Base-by-base conservation (phyloP, 1,140 invertebrate genomes). In the Drosophila lacteicornis region DNA sequence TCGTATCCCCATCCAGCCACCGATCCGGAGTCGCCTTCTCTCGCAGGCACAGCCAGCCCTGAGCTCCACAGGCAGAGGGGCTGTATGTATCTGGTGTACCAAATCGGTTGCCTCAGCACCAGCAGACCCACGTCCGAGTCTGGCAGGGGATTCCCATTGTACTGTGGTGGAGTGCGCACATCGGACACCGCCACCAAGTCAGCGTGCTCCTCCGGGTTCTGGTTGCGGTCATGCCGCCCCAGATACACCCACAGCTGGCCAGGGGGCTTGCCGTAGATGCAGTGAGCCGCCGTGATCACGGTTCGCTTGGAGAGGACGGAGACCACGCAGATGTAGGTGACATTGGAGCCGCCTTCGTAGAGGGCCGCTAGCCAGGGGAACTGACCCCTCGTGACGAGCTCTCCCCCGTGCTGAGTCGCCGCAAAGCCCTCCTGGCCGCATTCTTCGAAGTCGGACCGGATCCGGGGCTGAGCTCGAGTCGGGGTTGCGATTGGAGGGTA, bases 301-400 rank as follows among this genome's bases (percentile, higher is more conserved):
- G 61, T 65, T 5, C 61, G 27, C 4, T 65, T 65, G 9, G 61
- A 65, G 55, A 65, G 43, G 6, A 65, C 61, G 17, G 61, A 60
- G 1, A 22, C 55, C 36, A 65, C 61, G 17, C 61, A 65, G 7
- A 17, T 65, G 38, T 65, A 65, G 1, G 11, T 9, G 1, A 17
- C 19, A 13, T 17, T 3, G n/a, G 25, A 30, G 2, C 1, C 15
- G 6, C 61, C 61, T n/a, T 63, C 38, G 13, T 43, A 40, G 27
- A 63, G 61, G 9, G 38, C 25, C 13, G 61, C 61, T 25, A 63
- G 25, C 61, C 61, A 63, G 25, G 62, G 62, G 6, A 60, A 65
- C 9, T 65, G 62, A 15, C 62, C 62, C 7, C 56, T 27, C 4
- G 56, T 61, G 11, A 65, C 56, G 0, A 38, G 17, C 17, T 17